Base-by-base conservation (phyloP, 2,888 invertebrate species). In the Oxytorus armatus region DNA sequence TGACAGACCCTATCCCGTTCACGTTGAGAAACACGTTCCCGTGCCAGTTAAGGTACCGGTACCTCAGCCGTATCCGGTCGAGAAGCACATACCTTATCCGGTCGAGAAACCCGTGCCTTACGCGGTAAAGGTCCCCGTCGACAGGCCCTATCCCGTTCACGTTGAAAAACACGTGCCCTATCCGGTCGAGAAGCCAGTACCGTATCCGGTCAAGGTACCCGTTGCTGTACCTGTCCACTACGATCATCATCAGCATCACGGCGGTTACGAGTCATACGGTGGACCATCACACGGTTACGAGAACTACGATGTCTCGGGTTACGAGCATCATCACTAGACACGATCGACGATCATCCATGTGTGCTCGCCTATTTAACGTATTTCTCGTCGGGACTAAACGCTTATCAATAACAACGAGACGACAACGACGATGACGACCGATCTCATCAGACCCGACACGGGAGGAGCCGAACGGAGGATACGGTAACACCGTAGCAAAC, bases 21-120 rank as follows among this genome's bases (percentile, higher is more conserved):
- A 85, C 73, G 95, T 96, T 42, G 95, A 95, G 95, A 91, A 96
- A 95, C 82, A 96, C 95, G 78, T 87, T 1, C 85, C 86, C 14
- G 82, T 84, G 92, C 95, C 95, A 68, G 95, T 96, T 1, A 95
- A 96, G 90, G 95, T 96, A 25, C 96, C 94, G 8, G 94, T 95
- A 42, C 95, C 96, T 14, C 94, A 93, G 7, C 96, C 96, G 23
- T 96, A 95, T 90, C 95, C 95, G 18, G 95, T 95, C 16, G 83
- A 84, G 81, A 93, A 93, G 82, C 93, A 92, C 10, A 92, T 93
- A 36, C 94, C 95, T 1, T 93, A 93, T 90, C 95, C 95, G 18
- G 95, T 95, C 16, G 83, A 84, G 81, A 93, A 93, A 82, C 93
- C 92, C 10, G 94, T 94, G 63, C 93, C 95, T 23, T 93, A 93